Evolutionary conservation across 2,797 vertebrate species (phyloP), one percentile per base, ranked within the genome.

Genomic region (Oceanodroma leucorhoa): DNA sequence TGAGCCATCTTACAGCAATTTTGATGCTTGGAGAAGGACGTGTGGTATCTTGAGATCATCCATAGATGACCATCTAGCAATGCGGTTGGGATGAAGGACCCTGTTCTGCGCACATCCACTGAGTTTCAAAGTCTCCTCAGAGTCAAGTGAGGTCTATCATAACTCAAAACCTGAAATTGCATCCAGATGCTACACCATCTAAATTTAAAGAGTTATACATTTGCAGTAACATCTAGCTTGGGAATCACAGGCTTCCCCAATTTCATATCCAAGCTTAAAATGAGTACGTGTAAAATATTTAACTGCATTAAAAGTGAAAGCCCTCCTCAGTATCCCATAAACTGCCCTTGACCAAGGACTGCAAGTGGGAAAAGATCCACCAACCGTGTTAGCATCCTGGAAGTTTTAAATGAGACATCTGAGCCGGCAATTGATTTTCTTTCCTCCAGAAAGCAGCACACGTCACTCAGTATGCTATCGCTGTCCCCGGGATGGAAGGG

Each of bases 371-470:
- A 75, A 41, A 87, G 65, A 81, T 61, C 45, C 61, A 91, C 34
- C 34, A 64, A 53, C 26, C 1, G 2, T 26, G 15, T 51, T 50
- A 70, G 18, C 50, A 81, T 53, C 30, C 51, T 81, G 9, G 3
- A 91, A 90, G 17, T 76, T 85, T 78, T 48, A 86, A 85, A 34
- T 40, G 41, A 93, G 54, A 53, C 19, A 85, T 45, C 43, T 87
- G 55, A 87, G 51, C 50, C 22, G 29, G 67, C 30, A 89, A 93
- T 20, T 81, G 30, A 71, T 93, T 86, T 90, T 60, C 32, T 38
- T 73, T 55, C 45, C 77, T 94, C 12, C 32, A 83, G 41, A 91
- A 93, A 85, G 53, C 13, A 19, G 38, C 13, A 71, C 14, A 48
- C 13, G 0, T 71, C 65, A 69, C 50, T 64, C 32, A 55, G 67